Evolutionary conservation across 2,888 invertebrate genomes (phyloP).

Genomic region (Agonopterix heracliana): DNA sequence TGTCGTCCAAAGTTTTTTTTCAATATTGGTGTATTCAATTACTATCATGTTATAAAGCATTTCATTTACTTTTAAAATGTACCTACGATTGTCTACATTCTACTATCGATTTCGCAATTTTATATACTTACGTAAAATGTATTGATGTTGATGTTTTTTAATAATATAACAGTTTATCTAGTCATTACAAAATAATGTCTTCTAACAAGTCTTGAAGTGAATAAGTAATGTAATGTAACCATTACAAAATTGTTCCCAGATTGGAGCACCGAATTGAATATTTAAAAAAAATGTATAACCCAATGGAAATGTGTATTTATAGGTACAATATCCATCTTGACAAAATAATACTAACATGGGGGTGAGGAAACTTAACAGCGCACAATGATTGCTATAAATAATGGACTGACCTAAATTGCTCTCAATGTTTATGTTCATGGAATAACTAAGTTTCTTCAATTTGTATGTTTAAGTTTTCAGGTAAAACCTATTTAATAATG

Average conservation of each 20-base stretch:
- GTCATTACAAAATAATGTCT: constrained; percentile 20
- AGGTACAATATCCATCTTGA: too few relatives aligned
- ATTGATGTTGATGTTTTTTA: constrained; percentile 24
- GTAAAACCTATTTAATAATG: constrained; percentile 25
- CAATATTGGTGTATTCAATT: too few relatives aligned
- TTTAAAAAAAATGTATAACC: too few relatives aligned
- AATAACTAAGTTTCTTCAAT: too few relatives aligned
- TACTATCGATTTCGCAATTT: neutral
- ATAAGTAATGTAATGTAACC: too few relatives aligned
- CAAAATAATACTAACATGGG: neutral
- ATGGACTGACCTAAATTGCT: neutral
- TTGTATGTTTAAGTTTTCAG: neutral
- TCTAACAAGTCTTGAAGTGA: neutral
- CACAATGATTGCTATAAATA: neutral
- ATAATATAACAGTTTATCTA: constrained; percentile 24
- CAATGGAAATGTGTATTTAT: too few relatives aligned
- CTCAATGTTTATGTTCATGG: neutral
- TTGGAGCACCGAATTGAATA: too few relatives aligned
- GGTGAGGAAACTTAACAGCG: neutral
- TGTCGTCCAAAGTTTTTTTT: too few relatives aligned
- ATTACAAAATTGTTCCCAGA: too few relatives aligned
- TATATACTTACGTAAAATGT: constrained; percentile 1
- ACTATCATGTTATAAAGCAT: too few relatives aligned
- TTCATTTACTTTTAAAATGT: too few relatives aligned
- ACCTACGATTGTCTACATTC: too few relatives aligned